A percentile compares a stretch with the other conserved stretches of the same genome.
These are phyloP conservation scores for Tetrax tetrax DNA, from an alignment of 2,113 vertebrate genomes.

Conservation along the genomic window DNA sequence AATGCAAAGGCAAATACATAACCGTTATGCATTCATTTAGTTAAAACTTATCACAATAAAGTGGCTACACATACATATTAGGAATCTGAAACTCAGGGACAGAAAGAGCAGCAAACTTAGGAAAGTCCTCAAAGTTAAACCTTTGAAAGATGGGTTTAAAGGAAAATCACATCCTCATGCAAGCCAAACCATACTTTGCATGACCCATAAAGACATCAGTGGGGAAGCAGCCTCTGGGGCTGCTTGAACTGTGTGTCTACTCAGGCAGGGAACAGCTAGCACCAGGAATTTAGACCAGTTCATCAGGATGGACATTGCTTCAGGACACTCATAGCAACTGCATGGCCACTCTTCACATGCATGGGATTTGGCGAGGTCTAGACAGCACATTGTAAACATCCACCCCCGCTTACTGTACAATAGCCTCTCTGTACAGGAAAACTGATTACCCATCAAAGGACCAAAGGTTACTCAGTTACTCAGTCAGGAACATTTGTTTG, in stretches of 20 bases:
- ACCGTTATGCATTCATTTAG: not conserved
- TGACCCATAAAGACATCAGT: not conserved
- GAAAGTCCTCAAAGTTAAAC: not conserved
- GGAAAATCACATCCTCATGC: not conserved
- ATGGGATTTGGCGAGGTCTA: not conserved
- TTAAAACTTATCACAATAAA: not conserved
- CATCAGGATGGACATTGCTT: not conserved
- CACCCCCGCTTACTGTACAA: not conserved
- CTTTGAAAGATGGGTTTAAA: not conserved
- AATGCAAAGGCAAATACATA: not conserved
- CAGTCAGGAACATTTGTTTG: not conserved
- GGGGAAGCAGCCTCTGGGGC: not conserved
- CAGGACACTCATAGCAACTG: not conserved
- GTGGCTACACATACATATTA: not conserved
- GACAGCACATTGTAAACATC: not conserved
- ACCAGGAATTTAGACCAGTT: not conserved
- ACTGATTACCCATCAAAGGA: not conserved
- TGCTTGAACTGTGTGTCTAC: not conserved
- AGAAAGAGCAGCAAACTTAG: not conserved
- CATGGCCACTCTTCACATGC: fast-evolving
- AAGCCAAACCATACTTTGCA: not conserved
- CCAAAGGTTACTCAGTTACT: not conserved
- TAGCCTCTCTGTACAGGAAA: not conserved
- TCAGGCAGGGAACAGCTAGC: not conserved
- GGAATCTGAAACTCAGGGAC: not conserved